phyloP scores from a whole-genome alignment of 2,113 vertebrate genomes.

The Prunella fulvescens region DNA sequence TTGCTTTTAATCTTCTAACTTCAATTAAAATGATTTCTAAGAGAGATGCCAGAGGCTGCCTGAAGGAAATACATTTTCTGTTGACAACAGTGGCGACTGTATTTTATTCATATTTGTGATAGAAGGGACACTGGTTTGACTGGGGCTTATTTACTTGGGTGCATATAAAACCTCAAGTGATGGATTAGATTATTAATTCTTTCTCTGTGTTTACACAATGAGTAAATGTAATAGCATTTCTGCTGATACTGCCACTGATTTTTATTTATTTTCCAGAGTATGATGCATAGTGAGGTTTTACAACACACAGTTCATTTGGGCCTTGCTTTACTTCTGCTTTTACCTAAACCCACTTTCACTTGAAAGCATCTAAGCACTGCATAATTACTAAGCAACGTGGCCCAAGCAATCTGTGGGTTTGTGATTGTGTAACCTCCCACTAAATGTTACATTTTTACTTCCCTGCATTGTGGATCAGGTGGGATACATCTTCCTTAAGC shows the following conservation, averaged over 20 bases:
- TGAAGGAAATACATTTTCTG: neutral
- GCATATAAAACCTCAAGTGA: neutral
- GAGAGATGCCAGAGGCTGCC: neutral
- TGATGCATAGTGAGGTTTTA: neutral
- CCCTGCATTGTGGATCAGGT: conserved; percentile 37
- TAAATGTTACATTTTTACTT: conserved; percentile 19
- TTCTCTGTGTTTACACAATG: neutral
- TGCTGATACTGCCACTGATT: neutral
- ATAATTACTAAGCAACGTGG: neutral
- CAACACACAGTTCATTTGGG: neutral
- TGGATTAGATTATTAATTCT: neutral
- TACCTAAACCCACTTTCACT: neutral
- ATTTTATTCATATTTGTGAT: neutral
- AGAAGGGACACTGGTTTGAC: neutral
- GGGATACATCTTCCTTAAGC: conserved; percentile 26
- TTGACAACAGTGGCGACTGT: neutral
- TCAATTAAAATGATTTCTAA: neutral
- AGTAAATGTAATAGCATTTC: neutral
- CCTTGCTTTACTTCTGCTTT: neutral
- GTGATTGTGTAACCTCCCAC: neutral
- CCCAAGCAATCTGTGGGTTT: neutral
- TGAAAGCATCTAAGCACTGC: neutral
- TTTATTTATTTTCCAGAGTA: neutral
- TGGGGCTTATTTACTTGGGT: neutral
- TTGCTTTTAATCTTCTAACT: neutral